Conservation (phyloP, 2,113 vertebrate genomes). For the Dicentrarchus labrax region DNA sequence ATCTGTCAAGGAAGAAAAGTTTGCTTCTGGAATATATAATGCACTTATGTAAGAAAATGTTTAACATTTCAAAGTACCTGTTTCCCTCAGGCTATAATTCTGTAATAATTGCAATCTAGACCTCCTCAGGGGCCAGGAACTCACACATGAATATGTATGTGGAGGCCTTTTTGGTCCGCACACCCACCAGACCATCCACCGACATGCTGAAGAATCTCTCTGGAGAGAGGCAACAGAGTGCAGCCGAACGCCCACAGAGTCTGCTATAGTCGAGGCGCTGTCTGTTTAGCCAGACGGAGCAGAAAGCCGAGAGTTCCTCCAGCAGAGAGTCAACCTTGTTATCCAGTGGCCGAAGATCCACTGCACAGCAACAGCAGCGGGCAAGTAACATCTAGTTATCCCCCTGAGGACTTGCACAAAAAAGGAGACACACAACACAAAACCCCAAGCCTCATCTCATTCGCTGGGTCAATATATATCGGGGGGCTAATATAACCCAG, state of each 20-base stretch:
- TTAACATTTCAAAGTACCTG: slow-evolving; percentile 65
- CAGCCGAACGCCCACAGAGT: slow-evolving; percentile 70
- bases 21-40: slow-evolving; percentile 49
- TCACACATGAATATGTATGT: slow-evolving; percentile 64
- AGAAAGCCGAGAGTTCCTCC: slow-evolving; percentile 61
- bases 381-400: slow-evolving; percentile 53
- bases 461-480: slow-evolving; percentile 55
- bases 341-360: slow-evolving; percentile 65
- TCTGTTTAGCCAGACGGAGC: slow-evolving; percentile 64
- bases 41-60: slow-evolving; percentile 53
- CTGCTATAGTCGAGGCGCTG: slow-evolving; percentile 45
- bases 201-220: slow-evolving; percentile 53
- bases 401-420: slow-evolving; percentile 24
- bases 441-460: slow-evolving; percentile 41
- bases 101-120: slow-evolving; percentile 47
- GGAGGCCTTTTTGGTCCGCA: slow-evolving; percentile 29
- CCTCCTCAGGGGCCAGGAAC: slow-evolving; percentile 40
- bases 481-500: slow-evolving; percentile 46
- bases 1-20: slow-evolving; percentile 69
- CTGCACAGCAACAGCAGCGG: slow-evolving; percentile 48
- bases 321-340: slow-evolving; percentile 69
- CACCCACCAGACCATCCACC: slow-evolving; percentile 66
- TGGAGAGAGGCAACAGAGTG: slow-evolving; percentile 58
- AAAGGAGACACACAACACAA: slow-evolving; percentile 32
- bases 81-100: slow-evolving; percentile 45